phyloP scores from a whole-genome alignment of 1,140 invertebrate species.

The Meloidogyne chitwoodi region DNA sequence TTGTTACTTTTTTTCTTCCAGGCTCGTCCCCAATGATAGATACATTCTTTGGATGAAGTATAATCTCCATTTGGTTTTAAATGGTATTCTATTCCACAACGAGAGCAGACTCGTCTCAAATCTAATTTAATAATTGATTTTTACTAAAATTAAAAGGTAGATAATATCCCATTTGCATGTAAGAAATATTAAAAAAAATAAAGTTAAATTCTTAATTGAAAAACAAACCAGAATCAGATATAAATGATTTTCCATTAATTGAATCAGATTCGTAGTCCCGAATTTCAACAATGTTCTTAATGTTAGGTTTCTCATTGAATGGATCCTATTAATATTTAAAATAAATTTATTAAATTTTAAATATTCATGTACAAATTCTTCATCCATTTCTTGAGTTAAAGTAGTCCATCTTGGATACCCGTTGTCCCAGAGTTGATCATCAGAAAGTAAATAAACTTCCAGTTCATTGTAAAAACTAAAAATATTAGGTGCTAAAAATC shows the following conservation, averaged over 20 bases:
- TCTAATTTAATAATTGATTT: conserved; percentile 25
- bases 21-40: conserved; percentile 76
- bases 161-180: neutral
- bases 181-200: neutral
- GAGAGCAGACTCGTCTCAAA: conserved; percentile 66
- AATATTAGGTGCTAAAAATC: neutral
- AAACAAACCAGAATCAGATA: neutral
- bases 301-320: neutral
- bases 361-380: neutral
- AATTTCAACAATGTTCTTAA: neutral
- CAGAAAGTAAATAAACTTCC: conserved; percentile 26
- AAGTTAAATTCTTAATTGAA: conserved; percentile 10
- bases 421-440: conserved; percentile 38
- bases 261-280: conserved; percentile 14
- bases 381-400: neutral
- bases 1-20: conserved; percentile 53
- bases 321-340: neutral
- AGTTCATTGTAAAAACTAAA: conserved; percentile 25
- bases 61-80: conserved; percentile 69
- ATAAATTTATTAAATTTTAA: neutral
- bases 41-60: conserved; percentile 68
- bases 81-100: conserved; percentile 72
- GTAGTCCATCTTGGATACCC: conserved; percentile 35
- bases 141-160: neutral
- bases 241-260: conserved; percentile 4